Evolutionary conservation across 2,113 vertebrate genomes (phyloP), one percentile per base, ranked within the genome.

Genomic region (Cariama cristata): DNA sequence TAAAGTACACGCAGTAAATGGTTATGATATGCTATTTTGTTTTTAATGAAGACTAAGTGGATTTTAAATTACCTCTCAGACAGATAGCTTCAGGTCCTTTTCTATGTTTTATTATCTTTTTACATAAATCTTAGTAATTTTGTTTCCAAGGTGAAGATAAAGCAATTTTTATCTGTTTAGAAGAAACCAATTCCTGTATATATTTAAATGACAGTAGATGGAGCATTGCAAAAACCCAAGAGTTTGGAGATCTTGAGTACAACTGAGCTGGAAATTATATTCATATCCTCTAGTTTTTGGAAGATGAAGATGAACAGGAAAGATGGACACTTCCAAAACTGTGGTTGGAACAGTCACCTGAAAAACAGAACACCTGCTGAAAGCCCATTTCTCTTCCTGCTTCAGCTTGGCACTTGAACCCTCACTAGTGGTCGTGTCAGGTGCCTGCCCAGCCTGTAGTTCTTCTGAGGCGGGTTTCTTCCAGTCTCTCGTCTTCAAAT

Each of bases 41-140:
- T 92, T 90, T 95, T 93, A 92, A 62, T 56, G 74, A 93, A 90
- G 71, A 69, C 53, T 79, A 92, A 95, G 32, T 88, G 47, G 67
- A 66, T 32, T 86, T 90, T 88, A 94, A 93, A 93, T 96, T 92
- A 92, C 35, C 32, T 10, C 47, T 92, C 82, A 86, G 56, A 82
- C 12, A 88, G 52, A 91, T 32, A 91, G 38, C 8, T 95, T 72
- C 63, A 47, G 32, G 42, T 88, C 38, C 30, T 81, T 90, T 95
- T 45, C 86, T 88, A 76, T 66, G 23, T 45, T 79, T 79, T 86
- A 73, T 73, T 80, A 83, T 47, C 7, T 60, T 68, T 93, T 93
- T 80, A 76, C 42, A 80, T 93, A 88, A 83, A 88, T 92, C 50
- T 88, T 53, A 79, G 24, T 58, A 33, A 80, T 83, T 93, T 62